Evolutionary conservation across 2,113 vertebrate genomes (phyloP).

Genomic region (Myrmophylax atrothorax): DNA sequence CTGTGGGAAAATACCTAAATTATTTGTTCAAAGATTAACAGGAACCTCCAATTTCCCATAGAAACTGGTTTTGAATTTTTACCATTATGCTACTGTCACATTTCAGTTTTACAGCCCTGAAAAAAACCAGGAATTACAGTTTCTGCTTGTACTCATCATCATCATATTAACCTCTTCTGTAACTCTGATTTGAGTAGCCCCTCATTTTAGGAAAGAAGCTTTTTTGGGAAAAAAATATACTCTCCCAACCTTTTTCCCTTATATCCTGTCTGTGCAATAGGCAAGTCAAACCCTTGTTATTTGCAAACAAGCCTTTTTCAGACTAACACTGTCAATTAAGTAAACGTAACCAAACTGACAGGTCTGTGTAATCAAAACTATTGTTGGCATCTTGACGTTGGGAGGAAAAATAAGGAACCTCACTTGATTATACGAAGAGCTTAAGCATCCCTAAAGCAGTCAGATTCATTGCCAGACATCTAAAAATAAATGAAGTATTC

Average conservation of each 20-base stretch:
- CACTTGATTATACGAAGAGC: not conserved
- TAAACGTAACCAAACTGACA: not conserved
- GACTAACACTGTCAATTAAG: not conserved
- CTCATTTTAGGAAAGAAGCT: not conserved
- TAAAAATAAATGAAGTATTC: slow-evolving; percentile 52
- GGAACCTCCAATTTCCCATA: not conserved
- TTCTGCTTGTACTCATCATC: not conserved
- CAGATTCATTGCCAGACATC: not conserved
- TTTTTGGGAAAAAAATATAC: not conserved
- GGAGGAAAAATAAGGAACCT: not conserved
- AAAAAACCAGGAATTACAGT: not conserved
- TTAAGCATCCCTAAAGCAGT: not conserved
- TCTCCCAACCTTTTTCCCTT: not conserved
- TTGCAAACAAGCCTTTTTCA: not conserved
- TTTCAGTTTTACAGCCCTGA: not conserved
- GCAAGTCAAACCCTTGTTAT: not conserved
- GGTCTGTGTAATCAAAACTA: not conserved
- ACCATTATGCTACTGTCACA: not conserved
- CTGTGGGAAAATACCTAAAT: not conserved
- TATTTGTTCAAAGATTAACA: not conserved
- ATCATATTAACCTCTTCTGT: not conserved
- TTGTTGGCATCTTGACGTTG: not conserved
- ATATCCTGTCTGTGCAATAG: not conserved
- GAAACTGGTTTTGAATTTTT: not conserved
- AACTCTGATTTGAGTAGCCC: not conserved